These are phyloP conservation scores for Stichopus horrens DNA, from an alignment of 53 echinoderm and acorn worm species.

Conservation along the genomic window DNA sequence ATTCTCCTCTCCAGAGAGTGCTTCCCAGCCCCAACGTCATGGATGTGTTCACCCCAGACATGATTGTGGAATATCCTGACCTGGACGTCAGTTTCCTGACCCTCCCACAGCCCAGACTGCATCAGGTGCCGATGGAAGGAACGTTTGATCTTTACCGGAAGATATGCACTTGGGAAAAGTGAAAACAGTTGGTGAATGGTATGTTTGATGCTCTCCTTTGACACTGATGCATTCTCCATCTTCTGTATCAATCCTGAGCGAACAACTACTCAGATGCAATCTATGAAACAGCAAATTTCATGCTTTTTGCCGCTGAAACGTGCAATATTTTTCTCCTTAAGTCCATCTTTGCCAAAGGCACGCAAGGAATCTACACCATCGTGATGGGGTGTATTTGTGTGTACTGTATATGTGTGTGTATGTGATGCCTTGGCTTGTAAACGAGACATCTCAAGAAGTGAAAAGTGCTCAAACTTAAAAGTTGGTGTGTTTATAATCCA, in stretches of 20 bases:
- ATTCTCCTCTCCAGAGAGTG: conserved; percentile 55
- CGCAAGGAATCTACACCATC: background rate
- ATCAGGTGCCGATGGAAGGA: conserved; percentile 59
- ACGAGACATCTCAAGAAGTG: background rate
- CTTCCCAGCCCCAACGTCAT: conserved; percentile 74
- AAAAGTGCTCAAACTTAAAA: background rate
- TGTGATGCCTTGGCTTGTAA: conserved; percentile 1
- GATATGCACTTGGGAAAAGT: conserved; percentile 76
- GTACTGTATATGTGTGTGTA: background rate
- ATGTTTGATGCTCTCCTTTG: background rate
- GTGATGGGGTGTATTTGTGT: background rate
- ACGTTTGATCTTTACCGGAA: conserved; percentile 90
- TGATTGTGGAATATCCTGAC: conserved; percentile 79
- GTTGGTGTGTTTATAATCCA: background rate
- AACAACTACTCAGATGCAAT: background rate
- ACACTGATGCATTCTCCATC: background rate
- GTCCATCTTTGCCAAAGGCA: no score
- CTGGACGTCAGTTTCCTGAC: conserved; percentile 45
- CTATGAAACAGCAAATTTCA: no score
- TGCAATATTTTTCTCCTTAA: no score
- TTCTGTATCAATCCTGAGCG: background rate
- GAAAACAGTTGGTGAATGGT: background rate
- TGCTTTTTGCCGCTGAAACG: no score
- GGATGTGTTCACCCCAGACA: conserved; percentile 67
- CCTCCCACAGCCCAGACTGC: conserved; percentile 43